phyloP scores from a whole-genome alignment of 2,888 invertebrate genomes.

The Bembecia ichneumoniformis region DNA sequence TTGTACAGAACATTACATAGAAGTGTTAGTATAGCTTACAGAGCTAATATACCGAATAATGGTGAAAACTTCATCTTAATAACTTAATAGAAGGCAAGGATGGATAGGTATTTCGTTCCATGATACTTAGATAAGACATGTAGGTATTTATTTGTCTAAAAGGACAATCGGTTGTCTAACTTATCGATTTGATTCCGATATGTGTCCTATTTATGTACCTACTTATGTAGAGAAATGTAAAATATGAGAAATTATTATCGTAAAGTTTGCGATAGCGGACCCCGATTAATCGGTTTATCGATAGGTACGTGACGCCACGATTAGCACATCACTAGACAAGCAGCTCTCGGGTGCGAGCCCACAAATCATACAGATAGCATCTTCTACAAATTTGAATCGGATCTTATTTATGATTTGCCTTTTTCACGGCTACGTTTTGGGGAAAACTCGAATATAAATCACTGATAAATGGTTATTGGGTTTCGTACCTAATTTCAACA shows the following conservation, averaged over 20 bases:
- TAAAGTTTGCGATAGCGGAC: slow-evolving; percentile 3
- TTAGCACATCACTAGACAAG: slow-evolving; percentile 68
- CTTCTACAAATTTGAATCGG: slow-evolving; percentile 74
- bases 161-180: too few species aligned
- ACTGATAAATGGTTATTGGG: slow-evolving; percentile 63
- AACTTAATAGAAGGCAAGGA: too few species aligned
- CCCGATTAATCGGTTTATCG: slow-evolving; percentile 26
- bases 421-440: slow-evolving; percentile 70
- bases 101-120: too few species aligned
- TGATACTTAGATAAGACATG: too few species aligned
- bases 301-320: slow-evolving; percentile 50
- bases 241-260: neutral
- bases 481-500: slow-evolving; percentile 45
- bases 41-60: too few species aligned
- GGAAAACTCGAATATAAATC: slow-evolving; percentile 68
- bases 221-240: neutral
- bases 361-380: slow-evolving; percentile 72
- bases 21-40: too few species aligned
- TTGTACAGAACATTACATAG: too few species aligned
- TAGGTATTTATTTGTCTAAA: too few species aligned
- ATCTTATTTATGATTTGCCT: slow-evolving; percentile 74
- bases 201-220: neutral
- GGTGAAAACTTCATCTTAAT: too few species aligned
- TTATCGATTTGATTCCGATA: too few species aligned
- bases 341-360: slow-evolving; percentile 65